A percentile compares a stretch with the other conserved stretches of the same genome.
phyloP scores from a whole-genome alignment of 2,797 vertebrate species.

The Carduelis carduelis region DNA sequence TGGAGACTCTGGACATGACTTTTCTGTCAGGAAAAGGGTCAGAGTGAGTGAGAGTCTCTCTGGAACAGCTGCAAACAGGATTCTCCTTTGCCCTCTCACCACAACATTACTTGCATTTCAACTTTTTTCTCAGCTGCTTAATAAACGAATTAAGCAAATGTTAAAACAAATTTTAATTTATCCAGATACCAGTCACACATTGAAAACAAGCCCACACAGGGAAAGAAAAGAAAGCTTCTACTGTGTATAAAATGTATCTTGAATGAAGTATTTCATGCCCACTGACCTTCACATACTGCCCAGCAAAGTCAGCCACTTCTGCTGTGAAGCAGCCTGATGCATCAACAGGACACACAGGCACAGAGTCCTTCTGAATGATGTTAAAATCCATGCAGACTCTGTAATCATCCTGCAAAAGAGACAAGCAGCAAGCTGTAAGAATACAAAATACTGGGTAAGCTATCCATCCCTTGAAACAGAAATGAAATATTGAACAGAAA shows the following conservation, averaged over 20 bases:
- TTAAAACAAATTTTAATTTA: background rate
- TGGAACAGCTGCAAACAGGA: background rate
- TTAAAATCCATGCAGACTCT: constrained; percentile 92
- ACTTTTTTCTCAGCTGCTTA: background rate
- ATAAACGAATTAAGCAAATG: background rate
- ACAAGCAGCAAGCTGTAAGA: background rate
- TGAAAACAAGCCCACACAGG: background rate
- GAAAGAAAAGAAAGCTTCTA: background rate
- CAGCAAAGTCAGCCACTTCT: constrained; percentile 91
- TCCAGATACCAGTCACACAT: background rate
- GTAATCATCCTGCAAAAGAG: constrained; percentile 86
- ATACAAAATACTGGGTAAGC: background rate
- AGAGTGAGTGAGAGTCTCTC: background rate
- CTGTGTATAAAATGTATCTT: background rate
- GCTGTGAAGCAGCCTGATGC: constrained; percentile 92
- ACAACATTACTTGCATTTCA: background rate
- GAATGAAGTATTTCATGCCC: background rate
- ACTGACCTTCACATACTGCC: constrained; percentile 97
- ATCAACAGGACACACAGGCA: constrained; percentile 93
- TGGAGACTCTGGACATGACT: background rate
- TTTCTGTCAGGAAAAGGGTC: background rate
- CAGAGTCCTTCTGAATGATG: constrained; percentile 91
- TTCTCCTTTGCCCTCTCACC: background rate
- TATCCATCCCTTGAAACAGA: background rate
- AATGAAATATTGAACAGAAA: background rate